Evolutionary conservation across 2,888 invertebrate genomes (phyloP), one percentile per base, ranked within the genome.

Genomic region (Synanthedon vespiformis): DNA sequence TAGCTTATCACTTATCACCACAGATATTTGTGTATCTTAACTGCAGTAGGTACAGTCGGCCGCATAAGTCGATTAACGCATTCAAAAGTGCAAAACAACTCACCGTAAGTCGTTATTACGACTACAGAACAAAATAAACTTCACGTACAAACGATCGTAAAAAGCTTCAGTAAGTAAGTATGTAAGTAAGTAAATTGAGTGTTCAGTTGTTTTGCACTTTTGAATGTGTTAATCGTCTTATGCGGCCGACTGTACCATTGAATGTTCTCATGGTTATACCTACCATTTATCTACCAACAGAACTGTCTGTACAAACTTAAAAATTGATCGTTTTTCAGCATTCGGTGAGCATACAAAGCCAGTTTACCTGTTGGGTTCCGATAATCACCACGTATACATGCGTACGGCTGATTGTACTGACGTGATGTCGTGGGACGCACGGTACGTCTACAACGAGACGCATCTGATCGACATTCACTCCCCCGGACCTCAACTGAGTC

Each of bases 371-470:
- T 63, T 80, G 11, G 81, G 81, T 6, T 67, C 71, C 2, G 69
- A 73, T 55, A 55, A 62, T 2, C 72, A 69, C 53, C 70, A 75
- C 58, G 62, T 80, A 2, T 85, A 74, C 57, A 86, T 91, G 66
- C 82, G 91, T 2, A 89, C 88, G 67, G 80, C 88, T 40, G 89
- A 89, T 5, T 80, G 89, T 62, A 68, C 88, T 0, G 89, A 90
- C 51, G 79, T 91, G 1, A 88, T 89, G 57, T 73, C 88, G 27
- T 92, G 92, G 91, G 89, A 91, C 63, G 71, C 86, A 1, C 75
- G 75, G 16, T 71, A 73, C 0, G 58, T 71, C 1, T 89, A 89
- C 72, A 78, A 80, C 57, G 58, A 68, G 0, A 74, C 80, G 1
- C 80, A 77, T 55, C 81, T 90, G 55, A 61, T 77, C 40, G 71